Evolutionary conservation across 1,140 invertebrate genomes (phyloP).

Genomic region (Heterodera schachtii): DNA sequence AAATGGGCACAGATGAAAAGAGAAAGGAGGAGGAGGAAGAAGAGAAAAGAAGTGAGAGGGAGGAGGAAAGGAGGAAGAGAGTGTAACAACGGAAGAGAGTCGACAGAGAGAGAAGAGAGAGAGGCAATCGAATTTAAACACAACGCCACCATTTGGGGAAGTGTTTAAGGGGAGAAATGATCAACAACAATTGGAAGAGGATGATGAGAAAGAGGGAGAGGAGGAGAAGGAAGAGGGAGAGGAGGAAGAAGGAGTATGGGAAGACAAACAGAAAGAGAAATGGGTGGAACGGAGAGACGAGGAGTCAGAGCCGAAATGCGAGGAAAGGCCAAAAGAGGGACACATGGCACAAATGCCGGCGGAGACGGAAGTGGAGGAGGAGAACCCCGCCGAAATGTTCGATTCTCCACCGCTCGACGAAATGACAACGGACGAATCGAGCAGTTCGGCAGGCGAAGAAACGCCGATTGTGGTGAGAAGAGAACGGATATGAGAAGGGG

Average conservation of each 20-base stretch:
- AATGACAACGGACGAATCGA: slow-evolving; percentile 5
- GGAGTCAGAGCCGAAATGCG: not conserved
- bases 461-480: not conserved
- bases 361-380: slow-evolving; percentile 9
- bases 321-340: not conserved
- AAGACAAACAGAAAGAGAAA: not conserved
- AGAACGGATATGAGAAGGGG: not conserved
- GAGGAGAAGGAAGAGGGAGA: not conserved
- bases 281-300: not conserved
- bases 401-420: not conserved
- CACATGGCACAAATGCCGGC: not conserved
- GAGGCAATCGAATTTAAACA: not conserved
- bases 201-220: not conserved
- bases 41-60: not conserved
- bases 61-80: not conserved
- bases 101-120: too few species aligned
- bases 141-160: not conserved
- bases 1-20: slow-evolving; percentile 5
- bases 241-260: not conserved
- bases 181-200: not conserved
- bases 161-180: not conserved
- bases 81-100: too few species aligned
- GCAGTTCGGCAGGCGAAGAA: slow-evolving; percentile 3
- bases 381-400: not conserved
- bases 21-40: not conserved